phyloP scores from a whole-genome alignment of 1,140 invertebrate species.

The Ptiloglossa arizonensis region DNA sequence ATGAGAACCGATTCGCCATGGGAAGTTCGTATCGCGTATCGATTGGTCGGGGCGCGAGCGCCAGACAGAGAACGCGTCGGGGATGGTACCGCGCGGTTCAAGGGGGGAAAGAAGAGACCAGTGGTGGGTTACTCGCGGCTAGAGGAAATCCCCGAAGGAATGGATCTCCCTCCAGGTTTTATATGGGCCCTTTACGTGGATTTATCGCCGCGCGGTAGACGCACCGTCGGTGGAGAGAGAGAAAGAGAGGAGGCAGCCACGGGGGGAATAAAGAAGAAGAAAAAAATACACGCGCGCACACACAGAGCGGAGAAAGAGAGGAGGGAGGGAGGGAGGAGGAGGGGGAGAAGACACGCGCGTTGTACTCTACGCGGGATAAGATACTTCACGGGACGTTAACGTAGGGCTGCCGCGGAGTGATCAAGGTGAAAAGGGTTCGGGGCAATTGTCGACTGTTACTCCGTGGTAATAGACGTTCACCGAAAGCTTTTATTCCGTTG shows the following conservation, averaged over 20 bases:
- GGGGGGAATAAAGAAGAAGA: background rate
- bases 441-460: constrained; percentile 58
- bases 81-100: background rate
- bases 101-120: background rate
- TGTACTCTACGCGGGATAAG: constrained; percentile 62
- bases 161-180: constrained; percentile 64
- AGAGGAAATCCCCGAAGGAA: constrained; percentile 60
- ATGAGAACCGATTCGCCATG: constrained; percentile 68
- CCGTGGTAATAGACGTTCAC: constrained; percentile 52
- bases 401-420: constrained; percentile 49
- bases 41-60: constrained; percentile 41
- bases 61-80: background rate
- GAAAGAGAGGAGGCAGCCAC: background rate
- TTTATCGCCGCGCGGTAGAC: constrained; percentile 59
- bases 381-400: constrained; percentile 62
- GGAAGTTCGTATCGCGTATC: constrained; percentile 65
- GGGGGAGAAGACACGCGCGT: constrained; percentile 38
- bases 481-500: constrained; percentile 54
- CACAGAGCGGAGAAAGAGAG: constrained; percentile 4
- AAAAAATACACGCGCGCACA: too few species aligned
- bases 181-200: constrained; percentile 66
- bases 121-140: constrained; percentile 14
- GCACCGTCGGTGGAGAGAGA: constrained; percentile 3
- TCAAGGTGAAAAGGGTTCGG: constrained; percentile 60
- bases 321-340: constrained; percentile 14